These are phyloP conservation scores for Eudasyphora cyanicolor DNA, from an alignment of 2,888 invertebrate genomes.

Conservation along the genomic window DNA sequence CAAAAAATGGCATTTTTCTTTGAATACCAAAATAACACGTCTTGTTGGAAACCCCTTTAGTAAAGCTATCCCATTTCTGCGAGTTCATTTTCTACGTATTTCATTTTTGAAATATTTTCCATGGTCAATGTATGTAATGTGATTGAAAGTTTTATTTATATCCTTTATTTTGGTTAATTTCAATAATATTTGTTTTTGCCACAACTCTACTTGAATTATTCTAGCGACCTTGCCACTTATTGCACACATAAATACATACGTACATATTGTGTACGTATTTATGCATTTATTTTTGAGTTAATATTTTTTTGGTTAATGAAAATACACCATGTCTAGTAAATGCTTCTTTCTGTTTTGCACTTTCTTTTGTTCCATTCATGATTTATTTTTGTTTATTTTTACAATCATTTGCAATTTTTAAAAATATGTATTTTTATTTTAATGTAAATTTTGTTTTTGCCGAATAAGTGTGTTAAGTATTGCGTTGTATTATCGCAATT, in stretches of 20 bases:
- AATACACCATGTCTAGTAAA: background rate
- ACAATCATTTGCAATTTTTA: background rate
- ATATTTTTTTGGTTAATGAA: constrained; percentile 5
- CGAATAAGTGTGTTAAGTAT: constrained; percentile 6
- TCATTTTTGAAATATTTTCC: no score
- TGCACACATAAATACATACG: background rate
- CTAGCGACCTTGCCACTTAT: no score
- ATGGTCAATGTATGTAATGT: no score
- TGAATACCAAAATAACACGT: no score
- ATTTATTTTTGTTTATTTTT: constrained; percentile 36
- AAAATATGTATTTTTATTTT: constrained; percentile 12
- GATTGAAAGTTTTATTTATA: no score
- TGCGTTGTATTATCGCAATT: background rate
- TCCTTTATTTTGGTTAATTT: no score
- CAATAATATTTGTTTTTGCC: no score
- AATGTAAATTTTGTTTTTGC: background rate
- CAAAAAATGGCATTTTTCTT: no score
- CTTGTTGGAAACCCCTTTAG: no score
- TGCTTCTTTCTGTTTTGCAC: constrained; percentile 1
- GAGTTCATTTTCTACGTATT: no score
- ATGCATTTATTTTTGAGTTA: background rate
- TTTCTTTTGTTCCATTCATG: constrained; percentile 58
- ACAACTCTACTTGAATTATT: no score
- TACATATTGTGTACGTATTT: background rate
- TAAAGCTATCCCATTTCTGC: no score